Evolutionary conservation across 1,140 invertebrate genomes (phyloP).

Genomic region (Dendrolimus punctatus): DNA sequence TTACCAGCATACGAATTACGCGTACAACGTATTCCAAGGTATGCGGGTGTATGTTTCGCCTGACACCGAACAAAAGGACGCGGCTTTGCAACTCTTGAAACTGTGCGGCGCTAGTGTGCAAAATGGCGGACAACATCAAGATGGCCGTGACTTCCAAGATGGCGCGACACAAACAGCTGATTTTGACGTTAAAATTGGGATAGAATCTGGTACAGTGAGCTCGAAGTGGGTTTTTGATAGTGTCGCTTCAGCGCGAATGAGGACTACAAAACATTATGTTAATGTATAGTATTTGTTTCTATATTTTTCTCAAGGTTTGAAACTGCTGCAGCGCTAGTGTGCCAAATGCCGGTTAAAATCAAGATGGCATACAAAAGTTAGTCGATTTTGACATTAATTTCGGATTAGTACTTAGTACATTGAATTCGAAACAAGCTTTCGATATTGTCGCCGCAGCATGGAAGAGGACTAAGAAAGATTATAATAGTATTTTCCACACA

Average conservation of each 20-base stretch:
- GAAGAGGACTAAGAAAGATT: too few relatives aligned
- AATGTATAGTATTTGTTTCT: slow-evolving; percentile 11
- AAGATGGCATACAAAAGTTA: too few relatives aligned
- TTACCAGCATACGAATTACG: slow-evolving; percentile 32
- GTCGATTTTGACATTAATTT: too few relatives aligned
- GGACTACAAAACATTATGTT: slow-evolving; percentile 41
- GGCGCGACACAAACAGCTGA: slow-evolving; percentile 10
- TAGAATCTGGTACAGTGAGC: slow-evolving; percentile 24
- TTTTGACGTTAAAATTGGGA: slow-evolving; percentile 34
- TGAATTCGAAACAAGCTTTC: too few relatives aligned
- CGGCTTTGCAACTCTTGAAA: slow-evolving; percentile 30
- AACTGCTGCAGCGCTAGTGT: too few relatives aligned
- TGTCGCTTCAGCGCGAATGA: slow-evolving; percentile 40
- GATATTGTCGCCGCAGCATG: too few relatives aligned
- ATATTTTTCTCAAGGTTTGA: too few relatives aligned
- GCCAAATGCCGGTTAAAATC: too few relatives aligned
- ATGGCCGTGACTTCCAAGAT: slow-evolving; percentile 20
- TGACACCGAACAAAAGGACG: slow-evolving; percentile 30
- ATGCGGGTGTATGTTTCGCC: slow-evolving; percentile 27
- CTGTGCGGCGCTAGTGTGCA: slow-evolving; percentile 39
- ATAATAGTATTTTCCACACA: too few relatives aligned
- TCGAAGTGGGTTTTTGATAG: slow-evolving; percentile 61
- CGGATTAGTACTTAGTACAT: too few relatives aligned
- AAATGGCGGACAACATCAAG: slow-evolving; percentile 14
- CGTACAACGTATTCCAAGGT: slow-evolving; percentile 43